Percentiles rank a stretch among this genome's conserved stretches.
These are phyloP conservation scores for Lacerta agilis DNA, from an alignment of 2,797 vertebrate species.

Conservation along the genomic window DNA sequence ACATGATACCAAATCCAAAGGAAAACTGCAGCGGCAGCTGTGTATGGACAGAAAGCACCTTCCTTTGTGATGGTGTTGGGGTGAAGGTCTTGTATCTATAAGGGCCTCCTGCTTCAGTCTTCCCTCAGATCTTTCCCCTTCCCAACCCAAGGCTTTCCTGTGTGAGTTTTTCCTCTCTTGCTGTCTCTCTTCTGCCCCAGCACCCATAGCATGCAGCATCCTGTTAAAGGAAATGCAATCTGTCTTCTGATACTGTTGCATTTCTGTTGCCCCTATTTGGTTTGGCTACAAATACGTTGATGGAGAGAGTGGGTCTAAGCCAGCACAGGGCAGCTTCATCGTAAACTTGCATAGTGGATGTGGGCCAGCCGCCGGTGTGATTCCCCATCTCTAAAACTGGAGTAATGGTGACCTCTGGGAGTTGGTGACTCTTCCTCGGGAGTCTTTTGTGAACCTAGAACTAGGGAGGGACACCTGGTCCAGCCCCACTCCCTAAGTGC, in stretches of 20 bases:
- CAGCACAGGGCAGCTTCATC: background rate
- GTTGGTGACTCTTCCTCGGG: background rate
- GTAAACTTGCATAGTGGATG: background rate
- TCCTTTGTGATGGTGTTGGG: too few relatives aligned
- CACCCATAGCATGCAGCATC: fast-evolving
- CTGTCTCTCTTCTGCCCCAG: background rate
- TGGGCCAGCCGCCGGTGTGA: background rate
- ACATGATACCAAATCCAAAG: fast-evolving
- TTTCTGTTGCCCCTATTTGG: fast-evolving
- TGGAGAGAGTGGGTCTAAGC: background rate
- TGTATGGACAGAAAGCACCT: background rate
- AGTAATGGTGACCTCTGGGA: background rate
- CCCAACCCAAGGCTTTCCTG: background rate
- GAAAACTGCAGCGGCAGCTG: background rate
- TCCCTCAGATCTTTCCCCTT: fast-evolving
- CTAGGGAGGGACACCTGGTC: background rate
- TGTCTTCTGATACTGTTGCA: background rate
- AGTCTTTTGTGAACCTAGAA: background rate
- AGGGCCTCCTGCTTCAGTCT: too few relatives aligned
- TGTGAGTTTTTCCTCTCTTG: background rate
- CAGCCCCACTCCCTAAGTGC: too few relatives aligned
- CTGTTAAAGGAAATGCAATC: background rate
- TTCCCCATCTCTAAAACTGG: background rate
- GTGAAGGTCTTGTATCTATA: background rate
- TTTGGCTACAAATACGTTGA: background rate